A percentile compares a stretch with the other conserved stretches of the same genome.
Evolutionary conservation across 2,888 invertebrate species (phyloP).

Genomic region (Drosophila falleni): DNA sequence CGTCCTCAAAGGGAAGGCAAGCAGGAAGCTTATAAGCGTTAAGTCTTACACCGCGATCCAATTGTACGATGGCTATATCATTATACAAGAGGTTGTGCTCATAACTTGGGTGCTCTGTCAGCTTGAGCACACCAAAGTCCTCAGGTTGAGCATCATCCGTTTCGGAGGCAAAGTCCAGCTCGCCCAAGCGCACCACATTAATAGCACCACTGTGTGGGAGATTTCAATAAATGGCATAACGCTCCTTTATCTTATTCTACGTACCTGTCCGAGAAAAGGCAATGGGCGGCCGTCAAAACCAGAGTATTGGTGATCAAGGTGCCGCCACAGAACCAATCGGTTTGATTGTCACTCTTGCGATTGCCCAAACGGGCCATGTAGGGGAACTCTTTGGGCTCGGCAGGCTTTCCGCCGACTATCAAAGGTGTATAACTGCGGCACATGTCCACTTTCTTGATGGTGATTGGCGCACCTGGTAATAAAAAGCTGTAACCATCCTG

Average conservation of each 20-base stretch:
- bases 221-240: neutral
- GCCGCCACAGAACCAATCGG: constrained; percentile 80
- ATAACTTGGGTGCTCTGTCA: constrained; percentile 85
- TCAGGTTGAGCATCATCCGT: constrained; percentile 79
- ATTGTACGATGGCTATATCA: constrained; percentile 86
- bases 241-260: neutral
- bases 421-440: constrained; percentile 85
- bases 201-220: constrained; percentile 64
- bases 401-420: constrained; percentile 74
- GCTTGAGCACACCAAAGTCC: constrained; percentile 73
- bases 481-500: constrained; percentile 58
- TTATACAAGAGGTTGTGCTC: constrained; percentile 85
- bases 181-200: constrained; percentile 80
- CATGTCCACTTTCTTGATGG: constrained; percentile 49
- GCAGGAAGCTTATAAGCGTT: constrained; percentile 85
- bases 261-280: constrained; percentile 47
- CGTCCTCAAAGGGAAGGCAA: constrained; percentile 83
- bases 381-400: constrained; percentile 81
- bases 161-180: constrained; percentile 75
- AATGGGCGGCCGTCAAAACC: constrained; percentile 70
- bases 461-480: constrained; percentile 39
- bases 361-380: constrained; percentile 74
- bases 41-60: constrained; percentile 83
- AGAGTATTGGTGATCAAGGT: constrained; percentile 70
- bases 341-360: constrained; percentile 41